Base-by-base conservation (phyloP, 2,888 invertebrate species). In the Tethea ocularis region DNA sequence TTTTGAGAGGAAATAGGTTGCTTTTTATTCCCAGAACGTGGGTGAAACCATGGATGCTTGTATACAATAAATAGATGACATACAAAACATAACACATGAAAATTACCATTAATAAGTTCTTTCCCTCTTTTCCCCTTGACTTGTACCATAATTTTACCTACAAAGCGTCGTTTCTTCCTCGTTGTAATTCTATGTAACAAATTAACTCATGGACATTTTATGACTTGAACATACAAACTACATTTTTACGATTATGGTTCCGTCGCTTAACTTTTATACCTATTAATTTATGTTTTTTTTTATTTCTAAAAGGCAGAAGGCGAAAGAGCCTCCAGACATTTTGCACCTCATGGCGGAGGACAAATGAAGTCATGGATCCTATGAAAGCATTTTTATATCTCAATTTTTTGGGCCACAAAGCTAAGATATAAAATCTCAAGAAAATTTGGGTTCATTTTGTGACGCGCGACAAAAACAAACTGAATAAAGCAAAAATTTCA, bases 171-270 rank as follows among this genome's bases (percentile, higher is more conserved):
- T 77, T 77, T 73, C 70, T 69, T 71, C 69, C 60, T 59, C 69
- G 72, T 72, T 77, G 75, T 79, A 75, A 74, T 72, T 72, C 77
- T 68, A 77, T 75, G 75, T 76, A 72, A 77, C 77, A 79, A 84
- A 83, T 82, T 82, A 84, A 79, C 77, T 72, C 71, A 71, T 69
- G 70, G 71, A 66, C 70, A 69, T 68, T 78, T 80, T 77, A 78
- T 71, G 69, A 67, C 63, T 72, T 20, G 33, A 36, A 36, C 53
- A 53, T 13, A 20, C n/a, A 46, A 46, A 46, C 46, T 20, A 20
- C 17, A 46, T 11, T 54, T 53, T 53, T 22, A 54, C 20, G 54
- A 15, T 33, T 36, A 54, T 22, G 22, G 0, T 36, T 20, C 3
- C 13, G 20, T 46, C n/a, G 36, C 38, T 20, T 46, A n/a, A 46